phyloP scores from a whole-genome alignment of 2,888 invertebrate genomes.

The Xestia c-nigrum region DNA sequence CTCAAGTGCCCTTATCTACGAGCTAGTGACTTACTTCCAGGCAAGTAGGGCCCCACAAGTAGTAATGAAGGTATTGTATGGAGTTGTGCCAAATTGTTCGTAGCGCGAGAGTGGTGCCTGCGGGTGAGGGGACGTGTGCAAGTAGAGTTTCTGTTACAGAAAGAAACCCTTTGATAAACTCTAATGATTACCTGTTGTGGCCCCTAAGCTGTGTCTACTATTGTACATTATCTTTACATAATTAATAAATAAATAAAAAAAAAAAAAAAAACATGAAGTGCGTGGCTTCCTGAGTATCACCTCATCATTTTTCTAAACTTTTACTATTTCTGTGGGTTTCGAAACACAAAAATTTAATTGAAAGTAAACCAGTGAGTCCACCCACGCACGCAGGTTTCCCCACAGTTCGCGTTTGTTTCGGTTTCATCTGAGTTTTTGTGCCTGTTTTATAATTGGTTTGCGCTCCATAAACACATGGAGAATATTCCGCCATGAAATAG shows the following conservation, averaged over 20 bases:
- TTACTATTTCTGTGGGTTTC: background rate
- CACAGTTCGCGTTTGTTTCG: slow-evolving; percentile 24
- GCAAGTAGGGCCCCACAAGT: background rate
- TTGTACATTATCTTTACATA: too few species aligned
- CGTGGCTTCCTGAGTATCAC: background rate
- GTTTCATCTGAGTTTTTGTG: slow-evolving; percentile 25
- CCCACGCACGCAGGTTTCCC: background rate
- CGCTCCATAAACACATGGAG: slow-evolving; percentile 11
- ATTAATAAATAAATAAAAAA: too few species aligned
- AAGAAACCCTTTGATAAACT: background rate
- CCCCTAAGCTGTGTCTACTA: too few species aligned
- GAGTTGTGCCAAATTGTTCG: background rate
- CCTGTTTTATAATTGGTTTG: slow-evolving; percentile 29
- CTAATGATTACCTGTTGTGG: background rate
- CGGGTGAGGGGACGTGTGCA: background rate
- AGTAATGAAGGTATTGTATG: background rate
- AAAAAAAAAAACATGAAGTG: background rate
- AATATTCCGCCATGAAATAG: slow-evolving; percentile 12
- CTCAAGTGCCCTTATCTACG: background rate
- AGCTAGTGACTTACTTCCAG: background rate
- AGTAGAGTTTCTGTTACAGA: background rate
- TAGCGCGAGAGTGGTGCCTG: background rate
- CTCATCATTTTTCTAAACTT: background rate
- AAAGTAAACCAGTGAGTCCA: background rate
- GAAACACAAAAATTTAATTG: background rate